Evolutionary conservation across 2,113 vertebrate genomes (phyloP), one percentile per base, ranked within the genome.

Genomic region (Meleagris gallopavo): DNA sequence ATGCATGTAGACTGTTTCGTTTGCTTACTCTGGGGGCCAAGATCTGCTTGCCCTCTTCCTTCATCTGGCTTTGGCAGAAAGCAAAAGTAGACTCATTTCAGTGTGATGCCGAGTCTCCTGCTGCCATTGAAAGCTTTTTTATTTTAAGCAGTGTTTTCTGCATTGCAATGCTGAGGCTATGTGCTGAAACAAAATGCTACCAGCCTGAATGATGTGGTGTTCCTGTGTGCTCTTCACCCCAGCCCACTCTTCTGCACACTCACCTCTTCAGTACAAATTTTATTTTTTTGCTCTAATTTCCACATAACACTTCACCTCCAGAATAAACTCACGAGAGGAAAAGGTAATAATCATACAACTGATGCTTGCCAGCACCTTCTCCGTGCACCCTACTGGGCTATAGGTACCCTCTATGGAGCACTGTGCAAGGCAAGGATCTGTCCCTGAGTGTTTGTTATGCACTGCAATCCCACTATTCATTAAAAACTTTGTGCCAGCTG

Each of bases 401-500:
- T 38, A 80, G 79, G 41, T 11, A 12, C 41, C 25, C 46, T 79
- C 67, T 50, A 43, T 32, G 2, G 27, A 83, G 71, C 11, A 10
- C 43, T 82, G 67, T 55, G 52, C 67, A 69, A 11, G 7, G 48
- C 64, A 64, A 60, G 38, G 62, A 40, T 76, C 62, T 88, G 38
- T 75, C 79, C 57, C 79, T 4, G n/a, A 58, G 20, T 57, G 67
- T 54, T 90, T 64, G 21, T 88, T 86, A 76, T 50, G 54, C 64
- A 24, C 55, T 7, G 25, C 34, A 38, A 11, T 38, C 67, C 87
- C n/a, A 38, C 40, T 2, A 1, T 72, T 88, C 25, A 19, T 25
- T 88, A 48, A 79, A 94, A 92, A 73, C 29, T 77, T 86, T 8
- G n/a, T 60, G 48, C 64, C 72, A 86, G 54, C 38, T 83, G 54